A percentile compares a stretch with the other conserved stretches of the same genome.
Evolutionary conservation across 2,888 invertebrate species (phyloP).

Genomic region (Andricus quercusramuli): DNA sequence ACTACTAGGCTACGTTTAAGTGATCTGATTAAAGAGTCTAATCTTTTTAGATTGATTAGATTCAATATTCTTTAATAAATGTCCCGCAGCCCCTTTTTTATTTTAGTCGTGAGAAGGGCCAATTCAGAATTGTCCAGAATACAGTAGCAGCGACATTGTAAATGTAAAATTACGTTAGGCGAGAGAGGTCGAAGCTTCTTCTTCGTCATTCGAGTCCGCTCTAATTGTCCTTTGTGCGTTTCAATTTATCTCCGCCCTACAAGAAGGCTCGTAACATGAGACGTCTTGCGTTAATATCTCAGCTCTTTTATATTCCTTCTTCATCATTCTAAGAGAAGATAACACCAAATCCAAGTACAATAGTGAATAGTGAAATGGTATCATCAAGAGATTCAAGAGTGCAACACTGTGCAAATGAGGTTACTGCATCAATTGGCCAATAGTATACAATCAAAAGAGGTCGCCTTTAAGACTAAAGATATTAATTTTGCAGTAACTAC

Average conservation of each 20-base stretch:
- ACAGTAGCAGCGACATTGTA: slow-evolving; percentile 25
- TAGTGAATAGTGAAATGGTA: background rate
- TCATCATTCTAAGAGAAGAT: slow-evolving; percentile 11
- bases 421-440: background rate
- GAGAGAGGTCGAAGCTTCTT: slow-evolving; percentile 41
- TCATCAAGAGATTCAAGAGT: background rate
- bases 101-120: background rate
- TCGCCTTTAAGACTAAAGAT: background rate
- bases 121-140: slow-evolving; percentile 8
- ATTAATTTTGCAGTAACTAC: too few relatives aligned
- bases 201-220: slow-evolving; percentile 51
- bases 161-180: slow-evolving; percentile 36
- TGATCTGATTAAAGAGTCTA: background rate
- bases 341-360: slow-evolving; percentile 16
- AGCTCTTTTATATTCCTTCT: slow-evolving; percentile 43
- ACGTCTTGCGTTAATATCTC: slow-evolving; percentile 55
- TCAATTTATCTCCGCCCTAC: slow-evolving; percentile 59
- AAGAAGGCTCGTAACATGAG: slow-evolving; percentile 55
- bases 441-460: background rate
- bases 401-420: background rate
- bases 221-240: slow-evolving; percentile 62
- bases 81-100: slow-evolving; percentile 1
- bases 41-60: background rate
- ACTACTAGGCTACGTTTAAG: background rate
- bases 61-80: slow-evolving; percentile 9